phyloP scores from a whole-genome alignment of 2,797 vertebrate genomes.

The Pseudochirops cupreus region DNA sequence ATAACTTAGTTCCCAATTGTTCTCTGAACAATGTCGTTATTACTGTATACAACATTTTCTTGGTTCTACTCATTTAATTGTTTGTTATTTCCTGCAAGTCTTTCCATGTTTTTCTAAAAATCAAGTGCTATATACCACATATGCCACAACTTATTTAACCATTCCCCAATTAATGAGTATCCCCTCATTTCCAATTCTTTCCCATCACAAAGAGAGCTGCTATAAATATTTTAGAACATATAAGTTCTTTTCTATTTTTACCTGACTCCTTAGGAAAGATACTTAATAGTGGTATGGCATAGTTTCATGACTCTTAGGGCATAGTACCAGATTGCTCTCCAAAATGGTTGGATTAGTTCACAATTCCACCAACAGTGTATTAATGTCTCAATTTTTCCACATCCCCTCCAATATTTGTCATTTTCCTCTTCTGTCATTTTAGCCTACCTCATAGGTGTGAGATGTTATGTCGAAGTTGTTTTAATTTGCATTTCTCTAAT shows the following conservation, averaged over 20 bases:
- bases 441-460: not conserved
- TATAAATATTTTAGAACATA: not conserved
- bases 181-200: not conserved
- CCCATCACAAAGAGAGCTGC: not conserved
- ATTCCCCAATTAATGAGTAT: not conserved
- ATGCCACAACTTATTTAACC: not conserved
- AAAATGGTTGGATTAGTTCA: not conserved
- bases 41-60: not conserved
- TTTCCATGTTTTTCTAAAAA: not conserved
- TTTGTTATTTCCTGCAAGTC: not conserved
- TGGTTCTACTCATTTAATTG: not conserved
- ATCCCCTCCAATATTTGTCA: not conserved
- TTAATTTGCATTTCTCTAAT: not conserved
- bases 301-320: not conserved
- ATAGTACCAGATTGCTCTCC: not conserved
- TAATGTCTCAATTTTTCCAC: not conserved
- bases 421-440: not conserved
- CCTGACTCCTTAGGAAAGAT: not conserved
- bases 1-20: not conserved
- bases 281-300: not conserved
- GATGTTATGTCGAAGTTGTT: not conserved
- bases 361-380: not conserved
- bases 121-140: not conserved
- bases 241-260: not conserved
- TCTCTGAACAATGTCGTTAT: not conserved